Evolutionary conservation across 2,113 vertebrate species (phyloP), one percentile per base, ranked within the genome.

Genomic region (Pangasianodon hypophthalmus): DNA sequence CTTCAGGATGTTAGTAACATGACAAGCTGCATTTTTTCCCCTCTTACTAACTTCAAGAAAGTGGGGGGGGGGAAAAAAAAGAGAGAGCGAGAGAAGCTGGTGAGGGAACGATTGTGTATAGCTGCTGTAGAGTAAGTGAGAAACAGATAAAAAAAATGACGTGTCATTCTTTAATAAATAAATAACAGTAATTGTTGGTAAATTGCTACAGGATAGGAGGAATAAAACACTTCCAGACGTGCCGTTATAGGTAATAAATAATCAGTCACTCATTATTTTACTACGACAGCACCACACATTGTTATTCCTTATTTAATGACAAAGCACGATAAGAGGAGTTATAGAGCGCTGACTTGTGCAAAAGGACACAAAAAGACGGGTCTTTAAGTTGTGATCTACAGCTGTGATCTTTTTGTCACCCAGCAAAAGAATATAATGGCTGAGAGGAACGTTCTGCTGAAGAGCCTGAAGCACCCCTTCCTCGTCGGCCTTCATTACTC

Each of bases 391-490:
- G 0, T 9, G 37, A 14, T 62, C 24, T 60, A 13, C 90, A 90
- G 85, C 37, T 37, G 37, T 32, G 29, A 85, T 29, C 29, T 77
- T 84, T 88, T 50, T 91, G 52, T 80, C 75, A 92, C 79, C 32
- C 41, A 99, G 98, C 97, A 99, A 97, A 97, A 95, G 92, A 98
- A 99, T 94, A 98, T 99, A 84, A 99, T 99, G 98, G 98, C 98
- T 0, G 98, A 99, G 91, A 97, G 98, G 90, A 99, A 97, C 0
- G 98, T 99, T 58, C 96, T 99, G 10, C 94, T 99, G 93, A 99
- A 99, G 94, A 99, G 98, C 0, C 95, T 99, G 89, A 95, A 96
- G 71, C 98, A 99, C 62, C 98, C 98, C 0, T 99, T 99, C 94
- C 96, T 99, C 8, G 98, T 99, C 90, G 97, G 98, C 50, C 97